A percentile compares a stretch with the other conserved stretches of the same genome.
phyloP scores from a whole-genome alignment of 2,888 invertebrate genomes.

The Nomada goodeniana region DNA sequence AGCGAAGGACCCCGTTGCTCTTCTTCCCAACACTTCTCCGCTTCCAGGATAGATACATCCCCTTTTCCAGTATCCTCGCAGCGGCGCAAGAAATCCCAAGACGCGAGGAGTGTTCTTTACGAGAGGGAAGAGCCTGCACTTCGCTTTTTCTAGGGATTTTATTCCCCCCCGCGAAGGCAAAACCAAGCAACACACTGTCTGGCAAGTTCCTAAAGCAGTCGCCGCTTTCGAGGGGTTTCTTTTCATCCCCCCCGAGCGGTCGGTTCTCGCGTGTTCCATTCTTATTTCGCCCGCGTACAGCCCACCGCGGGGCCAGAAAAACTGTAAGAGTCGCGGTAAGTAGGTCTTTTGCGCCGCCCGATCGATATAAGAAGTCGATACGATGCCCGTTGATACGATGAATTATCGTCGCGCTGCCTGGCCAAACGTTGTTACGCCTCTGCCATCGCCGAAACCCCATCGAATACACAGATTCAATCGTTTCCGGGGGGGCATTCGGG shows the following conservation, averaged over 20 bases:
- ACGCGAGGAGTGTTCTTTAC: constrained; percentile 32
- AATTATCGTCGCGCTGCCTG: too few species aligned
- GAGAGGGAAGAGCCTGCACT: constrained; percentile 34
- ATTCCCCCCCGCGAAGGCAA: constrained; percentile 58
- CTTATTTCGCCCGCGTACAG: background rate
- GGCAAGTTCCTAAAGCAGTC: constrained; percentile 44
- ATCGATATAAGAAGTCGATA: too few species aligned
- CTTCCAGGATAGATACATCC: constrained; percentile 12
- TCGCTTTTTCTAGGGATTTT: constrained; percentile 64
- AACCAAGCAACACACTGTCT: constrained; percentile 50
- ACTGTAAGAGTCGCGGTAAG: background rate
- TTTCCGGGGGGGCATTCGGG: background rate
- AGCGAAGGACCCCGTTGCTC: background rate
- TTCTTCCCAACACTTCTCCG: constrained; percentile 23
- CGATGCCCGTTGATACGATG: too few species aligned
- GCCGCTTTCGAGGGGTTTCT: constrained; percentile 39
- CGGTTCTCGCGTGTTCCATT: constrained; percentile 16
- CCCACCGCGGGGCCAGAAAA: background rate
- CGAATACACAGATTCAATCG: constrained; percentile 36
- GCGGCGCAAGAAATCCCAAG: constrained; percentile 29
- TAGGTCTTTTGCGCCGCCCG: too few species aligned
- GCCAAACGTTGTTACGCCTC: too few species aligned
- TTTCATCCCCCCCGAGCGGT: constrained; percentile 50
- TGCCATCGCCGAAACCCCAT: background rate
- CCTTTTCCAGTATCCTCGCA: background rate